A percentile compares a stretch with the other conserved stretches of the same genome.
These are phyloP conservation scores for Eretmochelys imbricata DNA, from an alignment of 2,113 vertebrate species.

Conservation along the genomic window DNA sequence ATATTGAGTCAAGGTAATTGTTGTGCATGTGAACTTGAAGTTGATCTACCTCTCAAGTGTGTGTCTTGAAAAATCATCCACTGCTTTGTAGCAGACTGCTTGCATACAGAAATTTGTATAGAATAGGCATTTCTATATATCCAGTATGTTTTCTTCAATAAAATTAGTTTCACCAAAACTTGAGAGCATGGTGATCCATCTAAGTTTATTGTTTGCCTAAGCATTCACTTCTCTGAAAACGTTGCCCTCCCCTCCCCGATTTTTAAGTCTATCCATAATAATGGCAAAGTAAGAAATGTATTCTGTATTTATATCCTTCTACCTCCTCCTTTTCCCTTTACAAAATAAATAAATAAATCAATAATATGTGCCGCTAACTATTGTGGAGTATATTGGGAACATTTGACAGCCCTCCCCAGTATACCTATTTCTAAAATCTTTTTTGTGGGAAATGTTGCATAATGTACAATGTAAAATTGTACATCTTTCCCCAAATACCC, in stretches of 20 bases:
- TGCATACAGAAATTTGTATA: background rate
- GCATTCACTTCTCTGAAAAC: background rate
- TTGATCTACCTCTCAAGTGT: background rate
- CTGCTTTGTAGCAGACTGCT: background rate
- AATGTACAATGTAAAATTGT: background rate
- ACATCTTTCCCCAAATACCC: background rate
- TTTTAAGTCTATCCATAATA: background rate
- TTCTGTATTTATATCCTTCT: background rate
- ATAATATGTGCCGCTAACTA: background rate
- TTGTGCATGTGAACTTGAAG: background rate
- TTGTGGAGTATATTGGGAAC: background rate
- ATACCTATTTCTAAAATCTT: background rate
- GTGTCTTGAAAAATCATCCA: background rate
- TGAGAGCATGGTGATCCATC: background rate
- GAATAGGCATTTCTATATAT: background rate
- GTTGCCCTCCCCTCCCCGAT: rapidly evolving
- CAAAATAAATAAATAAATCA: no score
- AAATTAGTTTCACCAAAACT: background rate
- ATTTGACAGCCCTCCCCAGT: background rate
- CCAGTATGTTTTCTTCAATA: background rate
- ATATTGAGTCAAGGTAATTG: background rate
- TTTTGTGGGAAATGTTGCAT: background rate
- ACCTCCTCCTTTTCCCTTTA: no score
- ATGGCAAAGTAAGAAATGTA: background rate
- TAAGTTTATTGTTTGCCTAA: background rate